Evolutionary conservation across 1,140 invertebrate genomes (phyloP), one percentile per base, ranked within the genome.

Genomic region (Lutraria rhynchaena): DNA sequence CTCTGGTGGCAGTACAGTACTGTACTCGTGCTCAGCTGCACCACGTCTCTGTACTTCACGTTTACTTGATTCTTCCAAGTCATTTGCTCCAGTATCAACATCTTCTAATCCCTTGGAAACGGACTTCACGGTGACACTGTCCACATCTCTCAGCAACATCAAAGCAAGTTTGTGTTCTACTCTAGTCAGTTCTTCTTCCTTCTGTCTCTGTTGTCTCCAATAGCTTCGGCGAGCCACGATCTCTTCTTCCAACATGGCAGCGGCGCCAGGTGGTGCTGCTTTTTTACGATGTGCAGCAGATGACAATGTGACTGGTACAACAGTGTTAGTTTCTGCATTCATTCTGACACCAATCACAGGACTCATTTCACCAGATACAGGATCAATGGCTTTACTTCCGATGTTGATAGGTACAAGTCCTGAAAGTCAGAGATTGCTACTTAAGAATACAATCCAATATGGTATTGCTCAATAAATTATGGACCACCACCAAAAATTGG

Each of bases 201-300:
- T 83, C 49, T 89, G 85, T 69, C 87, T 58, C 60, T 90, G 88
- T n/a, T 89, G 77, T 31, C 90, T 74, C 91, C 91, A 92, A 87
- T 86, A 91, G 17, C 84, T 82, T 22, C 87, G 86, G 3, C 89
- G 65, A 27, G 89, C 89, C 15, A 89, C 87, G 1, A 90, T 83
- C 76, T 92, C 91, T 51, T 92, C 91, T 70, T 92, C 90, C 19
- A 92, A 78, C 87, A 90, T 85, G n/a, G 89, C 85, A 0, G 87
- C 74, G 22, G 91, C 90, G 19, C 91, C 91, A 41, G 90, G 87
- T 60, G 91, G 90, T 29, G 91, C 86, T 46, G 87, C 87, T 24
- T 87, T 86, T 61, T 90, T 88, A 33, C 85, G 85, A 73, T 90
- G 89, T 11, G 85, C 87, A 35, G 88, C 86, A 27, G 89, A 87